Base-by-base conservation (phyloP, 1,140 invertebrate species). In the Saccostrea cuccullata region DNA sequence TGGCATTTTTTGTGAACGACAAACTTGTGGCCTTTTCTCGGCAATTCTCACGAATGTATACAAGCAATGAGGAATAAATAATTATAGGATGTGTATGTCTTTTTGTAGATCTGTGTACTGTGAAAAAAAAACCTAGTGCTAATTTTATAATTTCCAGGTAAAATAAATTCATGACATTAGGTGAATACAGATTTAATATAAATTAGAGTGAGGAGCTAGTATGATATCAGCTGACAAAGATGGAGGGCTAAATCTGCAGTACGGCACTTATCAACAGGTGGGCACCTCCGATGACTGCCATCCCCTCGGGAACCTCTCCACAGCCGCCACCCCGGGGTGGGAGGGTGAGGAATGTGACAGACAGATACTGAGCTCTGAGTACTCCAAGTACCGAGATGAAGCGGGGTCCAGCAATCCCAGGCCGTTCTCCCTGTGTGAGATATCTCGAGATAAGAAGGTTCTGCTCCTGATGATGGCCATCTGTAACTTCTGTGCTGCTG, bases 401-500 rank as follows among this genome's bases (percentile, higher is more conserved):
- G 70, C 1, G 15, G 15, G 11, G 70, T 26, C 11, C 26, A 67
- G 26, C 23, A 40, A 47, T 58, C 9, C 8, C n/a, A 17, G 30
- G 60, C 20, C 70, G n/a, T 86, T 86, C 85, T 40, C 70, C 23
- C 17, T 55, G 30, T 70, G 55, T 64, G 40, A 55, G 60, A 77
- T 77, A 73, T 64, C 86, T 13, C 40, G 86, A n/a, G 67, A 87
- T 36, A 55, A 87, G 40, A 87, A 87, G 30, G 55, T 87, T 26
- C 55, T 87, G n/a, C 73, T 87, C 17, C 55, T 87, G n/a, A 36
- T 73, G 23, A 97, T 98, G 91, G 97, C 97, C 58, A 96, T 98
- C 87, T 97, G 97, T 5, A 97, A 98, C 95, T 97, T 98, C 93
- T 98, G 97, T 91, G 98, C 97, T 94, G 97, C 98, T 12, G 96